Conservation (phyloP, 1,140 invertebrate species). For the Geopemphigus sp. region DNA sequence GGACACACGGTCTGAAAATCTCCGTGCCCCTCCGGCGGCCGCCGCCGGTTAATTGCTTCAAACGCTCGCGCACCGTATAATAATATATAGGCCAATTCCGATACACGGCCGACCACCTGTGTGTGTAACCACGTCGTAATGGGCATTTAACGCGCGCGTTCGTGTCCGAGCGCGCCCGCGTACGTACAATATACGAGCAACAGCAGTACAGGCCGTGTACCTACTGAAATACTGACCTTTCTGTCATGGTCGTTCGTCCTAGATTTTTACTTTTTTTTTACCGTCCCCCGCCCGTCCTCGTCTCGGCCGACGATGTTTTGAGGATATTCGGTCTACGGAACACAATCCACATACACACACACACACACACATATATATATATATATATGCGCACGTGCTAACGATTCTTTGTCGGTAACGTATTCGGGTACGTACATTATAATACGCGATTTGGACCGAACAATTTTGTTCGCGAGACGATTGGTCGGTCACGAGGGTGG, state of each 20-base stretch:
- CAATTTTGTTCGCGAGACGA: too few species aligned
- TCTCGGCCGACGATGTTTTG: neutral
- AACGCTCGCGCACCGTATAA: neutral
- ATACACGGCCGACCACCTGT: neutral
- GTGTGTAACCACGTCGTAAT: neutral
- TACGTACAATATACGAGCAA: neutral
- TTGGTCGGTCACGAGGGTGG: too few species aligned
- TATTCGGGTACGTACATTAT: too few species aligned
- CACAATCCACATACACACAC: too few species aligned
- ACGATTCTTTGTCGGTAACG: too few species aligned
- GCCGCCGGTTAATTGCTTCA: neutral
- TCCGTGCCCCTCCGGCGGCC: neutral
- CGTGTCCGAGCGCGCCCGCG: too few species aligned
- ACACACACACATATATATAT: too few species aligned
- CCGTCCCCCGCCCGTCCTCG: neutral
- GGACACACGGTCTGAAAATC: conserved; percentile 25
- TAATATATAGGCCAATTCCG: too few species aligned
- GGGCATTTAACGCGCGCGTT: too few species aligned
- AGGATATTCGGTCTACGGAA: neutral
- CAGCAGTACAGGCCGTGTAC: neutral
- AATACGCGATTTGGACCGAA: too few species aligned
- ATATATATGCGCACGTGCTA: too few species aligned
- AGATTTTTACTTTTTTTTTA: neutral
- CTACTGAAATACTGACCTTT: conserved; percentile 44
- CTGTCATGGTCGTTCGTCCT: conserved; percentile 35